These are phyloP conservation scores for Macrobrachium nipponense DNA, from an alignment of 1,140 invertebrate species.

Conservation along the genomic window DNA sequence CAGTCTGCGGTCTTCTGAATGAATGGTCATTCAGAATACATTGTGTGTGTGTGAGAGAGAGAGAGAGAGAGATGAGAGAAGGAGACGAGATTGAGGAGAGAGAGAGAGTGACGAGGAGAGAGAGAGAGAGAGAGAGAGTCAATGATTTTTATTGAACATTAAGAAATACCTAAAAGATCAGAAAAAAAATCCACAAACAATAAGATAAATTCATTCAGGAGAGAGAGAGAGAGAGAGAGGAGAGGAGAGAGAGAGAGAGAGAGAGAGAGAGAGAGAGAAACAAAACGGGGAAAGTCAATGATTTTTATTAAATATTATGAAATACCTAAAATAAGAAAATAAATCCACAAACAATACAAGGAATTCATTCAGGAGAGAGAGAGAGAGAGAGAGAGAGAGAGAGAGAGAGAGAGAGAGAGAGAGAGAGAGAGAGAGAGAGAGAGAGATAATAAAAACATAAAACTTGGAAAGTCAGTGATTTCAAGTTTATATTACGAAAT, in stretches of 20 bases:
- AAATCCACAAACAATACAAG: too few species aligned
- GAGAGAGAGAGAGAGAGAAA: background rate
- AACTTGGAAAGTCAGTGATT: background rate
- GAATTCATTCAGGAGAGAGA: too few species aligned
- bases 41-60: too few species aligned
- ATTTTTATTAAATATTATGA: background rate
- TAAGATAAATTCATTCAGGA: too few species aligned
- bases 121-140: background rate
- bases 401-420: background rate
- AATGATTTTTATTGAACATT: too few species aligned
- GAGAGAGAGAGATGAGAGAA: background rate
- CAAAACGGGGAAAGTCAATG: background rate
- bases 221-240: background rate
- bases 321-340: too few species aligned
- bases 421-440: background rate
- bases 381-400: background rate
- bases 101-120: background rate
- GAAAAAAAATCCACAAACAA: too few species aligned
- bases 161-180: too few species aligned
- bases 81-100: constrained; percentile 2
- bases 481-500: constrained; percentile 7
- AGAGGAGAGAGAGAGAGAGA: background rate
- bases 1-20: too few species aligned
- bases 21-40: background rate
- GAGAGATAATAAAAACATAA: background rate